Evolutionary conservation across 2,113 vertebrate genomes (phyloP), one percentile per base, ranked within the genome.

Genomic region (Thymallus thymallus): DNA sequence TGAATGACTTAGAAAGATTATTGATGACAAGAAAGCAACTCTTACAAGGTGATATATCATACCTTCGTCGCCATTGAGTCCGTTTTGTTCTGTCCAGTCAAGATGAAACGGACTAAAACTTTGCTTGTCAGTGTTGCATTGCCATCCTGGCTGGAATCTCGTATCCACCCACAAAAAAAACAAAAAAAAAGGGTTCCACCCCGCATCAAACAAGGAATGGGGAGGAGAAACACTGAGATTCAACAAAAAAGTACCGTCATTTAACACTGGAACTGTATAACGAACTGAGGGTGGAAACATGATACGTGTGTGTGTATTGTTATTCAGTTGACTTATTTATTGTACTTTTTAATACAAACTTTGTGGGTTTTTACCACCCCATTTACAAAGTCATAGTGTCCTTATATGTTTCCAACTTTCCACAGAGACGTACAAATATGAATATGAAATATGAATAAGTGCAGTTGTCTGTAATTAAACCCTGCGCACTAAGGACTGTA

Each of bases 41-140:
- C 35, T 41, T 41, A 41, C 35, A 41, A 41, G 35, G 35, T 41
- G 35, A 12, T 66, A 26, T 18, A 35, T 20, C 79, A 67, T 75
- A 85, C 84, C 78, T 85, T 63, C 71, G 74, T 26, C 20, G 76
- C 80, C 83, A 85, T 85, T 63, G 5, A 76, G 66, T 51, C 18
- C 32, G 68, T 63, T 74, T 72, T 24, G 56, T 48, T 56, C 60
- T 23, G 71, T 51, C 60, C 46, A 65, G 46, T 69, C 3, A 51
- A 41, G 68, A 73, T 71, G 69, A 72, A 77, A 75, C 64, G n/a
- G 68, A 51, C 35, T 3, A 75, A 69, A 69, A 76, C 80, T 76
- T 80, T 30, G 56, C 81, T 73, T 71, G 69, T 72, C 73, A 63
- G 71, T 65, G 41, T 26, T n/a, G 68, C 35, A 51, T 67, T 20